Percentiles rank a stretch among this genome's conserved stretches.
phyloP scores from a whole-genome alignment of 2,113 vertebrate species.

The Cettia cetti region DNA sequence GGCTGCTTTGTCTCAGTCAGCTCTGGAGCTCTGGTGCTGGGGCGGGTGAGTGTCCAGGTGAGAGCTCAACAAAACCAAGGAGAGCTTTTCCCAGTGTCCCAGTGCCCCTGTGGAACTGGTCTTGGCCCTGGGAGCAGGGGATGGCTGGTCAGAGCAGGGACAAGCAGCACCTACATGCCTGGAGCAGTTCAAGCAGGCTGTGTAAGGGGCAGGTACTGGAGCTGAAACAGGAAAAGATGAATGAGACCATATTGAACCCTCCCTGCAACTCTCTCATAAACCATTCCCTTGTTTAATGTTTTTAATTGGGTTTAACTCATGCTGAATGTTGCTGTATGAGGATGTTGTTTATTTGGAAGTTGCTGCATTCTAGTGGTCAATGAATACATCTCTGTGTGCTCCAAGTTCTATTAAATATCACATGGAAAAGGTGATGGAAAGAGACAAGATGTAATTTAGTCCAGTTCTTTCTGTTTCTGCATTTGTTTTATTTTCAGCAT shows the following conservation, averaged over 20 bases:
- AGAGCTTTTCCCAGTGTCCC: fast-evolving
- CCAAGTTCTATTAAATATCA: neutral
- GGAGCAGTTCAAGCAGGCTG: neutral
- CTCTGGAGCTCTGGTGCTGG: fast-evolving
- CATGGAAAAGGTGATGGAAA: neutral
- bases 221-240: neutral
- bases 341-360: neutral
- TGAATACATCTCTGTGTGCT: neutral
- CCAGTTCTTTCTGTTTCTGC: neutral
- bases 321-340: neutral
- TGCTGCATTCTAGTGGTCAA: neutral
- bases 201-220: neutral
- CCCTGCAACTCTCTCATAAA: neutral
- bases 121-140: neutral
- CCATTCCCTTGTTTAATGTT: neutral
- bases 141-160: neutral
- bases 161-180: fast-evolving
- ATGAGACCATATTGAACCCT: neutral
- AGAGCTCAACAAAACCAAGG: neutral
- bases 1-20: neutral
- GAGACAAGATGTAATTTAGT: neutral
- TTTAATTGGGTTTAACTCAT: neutral
- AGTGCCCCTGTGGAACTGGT: fast-evolving
- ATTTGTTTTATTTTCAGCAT: neutral
- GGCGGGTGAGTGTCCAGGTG: neutral